Percentiles rank a stretch among this genome's conserved stretches.
Evolutionary conservation across 2,888 invertebrate species (phyloP).

Genomic region (Drosophila yooni): DNA sequence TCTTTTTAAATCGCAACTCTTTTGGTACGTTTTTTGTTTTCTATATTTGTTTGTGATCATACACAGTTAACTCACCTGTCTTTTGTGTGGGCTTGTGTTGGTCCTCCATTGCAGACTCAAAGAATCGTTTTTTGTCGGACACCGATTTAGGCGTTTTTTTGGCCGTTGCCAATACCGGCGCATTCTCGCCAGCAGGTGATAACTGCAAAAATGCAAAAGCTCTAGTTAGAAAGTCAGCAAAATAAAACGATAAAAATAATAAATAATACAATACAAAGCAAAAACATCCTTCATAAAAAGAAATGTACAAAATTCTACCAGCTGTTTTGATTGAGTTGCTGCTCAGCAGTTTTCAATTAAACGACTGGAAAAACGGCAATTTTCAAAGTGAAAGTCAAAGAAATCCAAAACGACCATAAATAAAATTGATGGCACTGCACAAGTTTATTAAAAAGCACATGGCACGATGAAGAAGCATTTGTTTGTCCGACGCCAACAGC

Average conservation of each 20-base stretch:
- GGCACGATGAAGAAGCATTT: constrained; percentile 25
- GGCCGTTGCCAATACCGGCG: constrained; percentile 86
- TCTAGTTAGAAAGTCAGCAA: constrained; percentile 52
- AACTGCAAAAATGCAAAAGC: constrained; percentile 64
- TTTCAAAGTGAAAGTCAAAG: constrained; percentile 64
- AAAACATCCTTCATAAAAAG: constrained; percentile 40
- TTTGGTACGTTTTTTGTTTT: not conserved
- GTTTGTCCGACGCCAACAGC: constrained; percentile 22
- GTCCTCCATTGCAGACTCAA: constrained; percentile 98
- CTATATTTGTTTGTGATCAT: not conserved
- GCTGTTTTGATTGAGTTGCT: constrained; percentile 23
- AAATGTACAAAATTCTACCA: constrained; percentile 17
- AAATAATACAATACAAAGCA: constrained; percentile 11
- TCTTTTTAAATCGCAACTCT: not conserved
- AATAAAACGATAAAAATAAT: constrained; percentile 18
- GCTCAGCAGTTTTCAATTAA: constrained; percentile 53
- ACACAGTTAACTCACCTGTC: constrained; percentile 87
- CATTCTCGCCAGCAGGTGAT: constrained; percentile 53
- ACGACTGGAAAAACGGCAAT: constrained; percentile 40
- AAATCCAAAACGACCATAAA: constrained; percentile 72
- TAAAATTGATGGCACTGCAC: constrained; percentile 77
- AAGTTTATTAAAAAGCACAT: constrained; percentile 76
- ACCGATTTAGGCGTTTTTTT: constrained; percentile 93
- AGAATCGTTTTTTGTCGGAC: constrained; percentile 97
- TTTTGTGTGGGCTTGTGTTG: constrained; percentile 94